Conservation (phyloP, 2,888 invertebrate species). For the Synanthedon myopaeformis region DNA sequence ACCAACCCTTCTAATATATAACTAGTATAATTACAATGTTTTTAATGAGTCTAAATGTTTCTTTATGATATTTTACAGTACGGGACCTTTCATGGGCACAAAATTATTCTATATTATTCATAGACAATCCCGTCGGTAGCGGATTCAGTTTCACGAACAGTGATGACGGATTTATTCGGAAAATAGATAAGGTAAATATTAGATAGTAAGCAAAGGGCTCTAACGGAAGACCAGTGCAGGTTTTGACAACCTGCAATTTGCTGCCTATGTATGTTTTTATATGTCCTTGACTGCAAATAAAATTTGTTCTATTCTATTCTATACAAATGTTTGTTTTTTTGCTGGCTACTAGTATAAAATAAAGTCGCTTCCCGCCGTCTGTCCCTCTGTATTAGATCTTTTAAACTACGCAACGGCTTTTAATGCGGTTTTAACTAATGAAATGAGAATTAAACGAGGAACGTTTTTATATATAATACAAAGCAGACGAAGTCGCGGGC, state of each 20-base stretch:
- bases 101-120: slow-evolving; percentile 70
- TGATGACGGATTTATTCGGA: slow-evolving; percentile 62
- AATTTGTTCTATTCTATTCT: too few species aligned
- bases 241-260: neutral
- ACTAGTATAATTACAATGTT: neutral
- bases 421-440: too few species aligned
- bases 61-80: slow-evolving; percentile 25
- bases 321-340: too few species aligned
- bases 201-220: neutral
- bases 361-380: too few species aligned
- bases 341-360: too few species aligned
- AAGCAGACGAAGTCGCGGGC: too few species aligned
- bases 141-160: slow-evolving; percentile 73
- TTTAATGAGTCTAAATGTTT: neutral
- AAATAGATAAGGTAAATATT: slow-evolving; percentile 60
- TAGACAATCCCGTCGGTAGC: slow-evolving; percentile 75
- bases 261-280: too few species aligned
- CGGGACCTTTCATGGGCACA: slow-evolving; percentile 66
- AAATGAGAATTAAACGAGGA: too few species aligned
- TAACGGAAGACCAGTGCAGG: slow-evolving; percentile 9
- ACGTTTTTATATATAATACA: too few species aligned
- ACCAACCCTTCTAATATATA: neutral
- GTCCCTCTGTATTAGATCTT: too few species aligned
- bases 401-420: too few species aligned
- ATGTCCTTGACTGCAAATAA: too few species aligned